A percentile compares a stretch with the other conserved stretches of the same genome.
phyloP scores from a whole-genome alignment of 2,113 vertebrate species.

The Capricornis sumatraensis region DNA sequence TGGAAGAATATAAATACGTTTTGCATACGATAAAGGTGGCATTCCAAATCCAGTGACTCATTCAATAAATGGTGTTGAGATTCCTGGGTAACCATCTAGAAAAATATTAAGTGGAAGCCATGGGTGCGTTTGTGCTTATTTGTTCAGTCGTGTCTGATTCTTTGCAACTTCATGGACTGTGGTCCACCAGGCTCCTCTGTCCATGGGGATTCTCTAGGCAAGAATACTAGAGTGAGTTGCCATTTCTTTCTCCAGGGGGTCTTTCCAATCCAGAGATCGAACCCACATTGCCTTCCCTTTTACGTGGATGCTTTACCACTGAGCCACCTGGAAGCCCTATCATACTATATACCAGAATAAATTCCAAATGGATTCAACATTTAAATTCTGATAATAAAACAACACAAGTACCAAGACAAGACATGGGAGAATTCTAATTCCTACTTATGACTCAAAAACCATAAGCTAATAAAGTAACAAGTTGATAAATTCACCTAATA shows the following conservation, averaged over 20 bases:
- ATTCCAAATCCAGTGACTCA: not conserved
- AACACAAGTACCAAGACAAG: not conserved
- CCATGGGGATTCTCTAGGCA: not conserved
- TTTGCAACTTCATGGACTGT: not conserved
- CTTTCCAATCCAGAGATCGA: not conserved
- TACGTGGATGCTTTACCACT: not conserved
- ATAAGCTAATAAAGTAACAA: not conserved
- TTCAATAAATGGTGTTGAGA: not conserved
- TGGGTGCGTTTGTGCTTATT: not conserved
- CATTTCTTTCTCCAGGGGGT: not conserved
- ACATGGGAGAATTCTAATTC: not conserved
- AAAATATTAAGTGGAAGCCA: not conserved
- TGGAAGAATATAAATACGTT: not conserved
- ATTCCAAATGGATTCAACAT: not conserved
- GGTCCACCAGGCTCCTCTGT: not conserved
- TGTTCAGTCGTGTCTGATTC: not conserved
- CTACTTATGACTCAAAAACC: constrained; percentile 1
- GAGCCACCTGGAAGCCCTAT: not conserved
- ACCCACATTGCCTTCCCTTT: not conserved
- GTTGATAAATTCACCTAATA: not conserved
- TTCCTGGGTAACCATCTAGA: not conserved
- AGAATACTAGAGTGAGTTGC: not conserved
- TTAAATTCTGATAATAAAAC: not conserved
- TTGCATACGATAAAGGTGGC: not conserved
- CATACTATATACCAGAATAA: not conserved